Evolutionary conservation across 2,797 vertebrate species (phyloP), one percentile per base, ranked within the genome.

Genomic region (Microctenopoma steveboyesi): DNA sequence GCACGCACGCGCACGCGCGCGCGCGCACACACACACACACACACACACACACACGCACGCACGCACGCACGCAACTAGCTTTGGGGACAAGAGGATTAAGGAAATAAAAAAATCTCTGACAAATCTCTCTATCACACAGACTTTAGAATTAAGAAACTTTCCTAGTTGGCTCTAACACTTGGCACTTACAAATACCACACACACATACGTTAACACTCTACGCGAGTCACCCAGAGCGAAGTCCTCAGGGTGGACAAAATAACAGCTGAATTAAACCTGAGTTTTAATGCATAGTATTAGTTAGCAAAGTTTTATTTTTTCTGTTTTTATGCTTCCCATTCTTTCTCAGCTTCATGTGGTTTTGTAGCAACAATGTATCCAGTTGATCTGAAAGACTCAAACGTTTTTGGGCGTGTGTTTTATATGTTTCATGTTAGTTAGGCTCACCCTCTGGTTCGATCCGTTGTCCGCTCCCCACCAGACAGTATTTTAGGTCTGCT

Each of bases 401-500:
- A 62, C 9, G 15, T 4, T 49, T 45, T 22, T 45, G n/a, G 61
- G 11, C 49, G 30, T 27, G 37, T 42, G 57, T 22, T 22, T 22
- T 22, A 22, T 22, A 22, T 22, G 55, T 40, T 70, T 72, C 35
- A n/a, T 48, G 57, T 9, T 1, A 0, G 27, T 14, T 8, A 37
- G 30, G 4, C 91, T 93, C 78, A 95, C 94, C 91, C 58, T 92
- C 93, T 55, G 95, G 73, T 82, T 97, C 96, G 48, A 99, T 94
- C 40, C 60, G 91, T 79, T 97, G 96, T 64, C 94, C 93, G 0
- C 92, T 95, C 73, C 97, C 98, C 86, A 99, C 93, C 72, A 99
- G 93, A 83, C 97, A 99, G 89, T 98, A 96, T 78, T 95, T 98
- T 78, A 99, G 92, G 81, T 99, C 96, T 3, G 96, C 95, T 64